These are phyloP conservation scores for Allophyes oxyacanthae DNA, from an alignment of 2,888 invertebrate species.

Conservation along the genomic window DNA sequence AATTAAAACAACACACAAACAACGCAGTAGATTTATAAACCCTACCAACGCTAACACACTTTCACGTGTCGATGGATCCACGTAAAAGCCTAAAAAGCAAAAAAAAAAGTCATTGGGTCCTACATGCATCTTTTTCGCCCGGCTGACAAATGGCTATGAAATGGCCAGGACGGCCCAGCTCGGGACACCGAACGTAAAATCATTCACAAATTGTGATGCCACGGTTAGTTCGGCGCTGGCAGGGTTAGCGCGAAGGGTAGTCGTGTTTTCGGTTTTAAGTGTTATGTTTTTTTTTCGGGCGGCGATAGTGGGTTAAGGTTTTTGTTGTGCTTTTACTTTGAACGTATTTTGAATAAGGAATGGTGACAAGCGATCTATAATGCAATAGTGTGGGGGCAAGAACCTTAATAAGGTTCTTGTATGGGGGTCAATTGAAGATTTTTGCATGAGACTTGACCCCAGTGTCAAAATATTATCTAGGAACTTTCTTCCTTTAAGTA, in stretches of 20 bases:
- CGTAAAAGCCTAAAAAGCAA: constrained; percentile 87
- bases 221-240: constrained; percentile 68
- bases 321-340: constrained; percentile 23
- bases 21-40: constrained; percentile 84
- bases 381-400: background rate
- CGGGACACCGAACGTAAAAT: constrained; percentile 81
- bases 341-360: constrained; percentile 2
- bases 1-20: constrained; percentile 71
- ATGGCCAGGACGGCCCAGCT: constrained; percentile 76
- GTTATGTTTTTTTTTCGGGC: constrained; percentile 13
- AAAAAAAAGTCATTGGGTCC: constrained; percentile 71
- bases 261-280: constrained; percentile 32
- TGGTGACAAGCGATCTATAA: background rate
- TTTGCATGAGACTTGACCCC: no score
- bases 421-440: no score
- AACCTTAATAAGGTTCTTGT: no score
- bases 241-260: constrained; percentile 55
- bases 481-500: no score
- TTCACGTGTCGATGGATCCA: constrained; percentile 87
- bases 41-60: constrained; percentile 86
- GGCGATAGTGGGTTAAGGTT: constrained; percentile 23
- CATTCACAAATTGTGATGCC: constrained; percentile 87
- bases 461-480: no score
- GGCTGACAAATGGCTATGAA: constrained; percentile 88
- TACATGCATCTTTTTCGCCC: constrained; percentile 86